phyloP scores from a whole-genome alignment of 2,888 invertebrate genomes.

The Agrochola macilenta region DNA sequence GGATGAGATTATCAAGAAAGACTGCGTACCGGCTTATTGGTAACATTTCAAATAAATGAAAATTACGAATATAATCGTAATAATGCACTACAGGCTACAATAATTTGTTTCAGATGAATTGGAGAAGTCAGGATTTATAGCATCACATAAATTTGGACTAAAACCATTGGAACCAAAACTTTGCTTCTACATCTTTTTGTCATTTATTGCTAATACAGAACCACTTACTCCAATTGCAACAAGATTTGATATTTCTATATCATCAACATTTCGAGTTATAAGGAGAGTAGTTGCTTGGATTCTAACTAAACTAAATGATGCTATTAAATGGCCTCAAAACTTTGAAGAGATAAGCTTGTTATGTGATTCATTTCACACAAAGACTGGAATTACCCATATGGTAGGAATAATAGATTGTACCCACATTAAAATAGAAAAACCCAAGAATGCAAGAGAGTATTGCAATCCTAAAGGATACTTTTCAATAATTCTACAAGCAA shows the following conservation, averaged over 20 bases:
- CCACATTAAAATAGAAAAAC: slow-evolving; percentile 82
- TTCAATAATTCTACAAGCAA: slow-evolving; percentile 80
- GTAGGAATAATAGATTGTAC: slow-evolving; percentile 80
- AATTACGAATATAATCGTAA: not conserved
- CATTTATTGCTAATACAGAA: slow-evolving; percentile 80
- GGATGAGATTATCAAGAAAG: slow-evolving; percentile 77
- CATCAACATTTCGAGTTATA: slow-evolving; percentile 82
- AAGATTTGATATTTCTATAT: slow-evolving; percentile 82
- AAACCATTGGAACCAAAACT: slow-evolving; percentile 81
- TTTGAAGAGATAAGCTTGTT: slow-evolving; percentile 73
- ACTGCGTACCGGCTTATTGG: slow-evolving; percentile 78
- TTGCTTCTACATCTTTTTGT: slow-evolving; percentile 82
- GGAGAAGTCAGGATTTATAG: slow-evolving; percentile 80
- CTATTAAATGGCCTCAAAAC: slow-evolving; percentile 79
- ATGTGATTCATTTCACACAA: slow-evolving; percentile 75
- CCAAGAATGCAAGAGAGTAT: slow-evolving; percentile 79
- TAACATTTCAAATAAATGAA: slow-evolving; percentile 50
- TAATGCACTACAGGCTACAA: not conserved
- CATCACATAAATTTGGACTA: slow-evolving; percentile 80
- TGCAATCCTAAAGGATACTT: slow-evolving; percentile 81
- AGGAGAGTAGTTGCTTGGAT: slow-evolving; percentile 81
- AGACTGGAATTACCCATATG: slow-evolving; percentile 78
- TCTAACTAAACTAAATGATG: slow-evolving; percentile 79
- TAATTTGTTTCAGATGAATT: slow-evolving; percentile 79
- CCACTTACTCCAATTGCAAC: slow-evolving; percentile 81